A percentile compares a stretch with the other conserved stretches of the same genome.
These are phyloP conservation scores for Oryzaephilus surinamensis DNA, from an alignment of 1,140 invertebrate species.

Conservation along the genomic window DNA sequence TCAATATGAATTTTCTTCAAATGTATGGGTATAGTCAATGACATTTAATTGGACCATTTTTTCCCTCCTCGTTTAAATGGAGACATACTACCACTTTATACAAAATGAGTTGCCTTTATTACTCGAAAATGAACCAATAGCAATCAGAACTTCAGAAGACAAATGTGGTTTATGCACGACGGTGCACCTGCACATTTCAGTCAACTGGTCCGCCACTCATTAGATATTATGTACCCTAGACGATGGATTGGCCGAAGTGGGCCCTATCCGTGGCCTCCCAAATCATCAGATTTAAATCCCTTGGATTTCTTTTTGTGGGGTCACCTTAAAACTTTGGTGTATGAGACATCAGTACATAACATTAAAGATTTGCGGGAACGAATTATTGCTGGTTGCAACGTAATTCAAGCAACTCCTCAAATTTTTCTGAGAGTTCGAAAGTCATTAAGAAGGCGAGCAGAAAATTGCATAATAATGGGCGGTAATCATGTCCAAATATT, in stretches of 20 bases:
- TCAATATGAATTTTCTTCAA: neutral
- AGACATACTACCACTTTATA: neutral
- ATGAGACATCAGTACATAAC: constrained; percentile 14
- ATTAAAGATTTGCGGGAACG: constrained; percentile 2
- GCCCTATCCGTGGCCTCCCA: constrained; percentile 17
- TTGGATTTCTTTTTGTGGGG: constrained; percentile 29
- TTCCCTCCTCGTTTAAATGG: neutral
- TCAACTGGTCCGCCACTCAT: neutral
- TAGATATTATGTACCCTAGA: constrained; percentile 4
- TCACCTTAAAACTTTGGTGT: constrained; percentile 24
- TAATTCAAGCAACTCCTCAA: neutral
- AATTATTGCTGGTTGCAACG: neutral
- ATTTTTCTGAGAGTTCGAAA: neutral
- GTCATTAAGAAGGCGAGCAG: neutral
- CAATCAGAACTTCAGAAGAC: neutral
- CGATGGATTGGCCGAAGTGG: constrained; percentile 17
- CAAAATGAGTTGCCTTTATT: neutral
- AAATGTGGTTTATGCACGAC: constrained; percentile 7
- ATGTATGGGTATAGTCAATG: neutral
- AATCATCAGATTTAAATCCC: constrained; percentile 19
- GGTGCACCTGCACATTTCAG: constrained; percentile 23
- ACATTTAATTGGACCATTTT: neutral
- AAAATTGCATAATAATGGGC: neutral
- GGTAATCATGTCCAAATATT: no score
- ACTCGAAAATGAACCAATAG: neutral